These are phyloP conservation scores for Nycticorax nycticorax DNA, from an alignment of 2,113 vertebrate genomes.

Conservation along the genomic window DNA sequence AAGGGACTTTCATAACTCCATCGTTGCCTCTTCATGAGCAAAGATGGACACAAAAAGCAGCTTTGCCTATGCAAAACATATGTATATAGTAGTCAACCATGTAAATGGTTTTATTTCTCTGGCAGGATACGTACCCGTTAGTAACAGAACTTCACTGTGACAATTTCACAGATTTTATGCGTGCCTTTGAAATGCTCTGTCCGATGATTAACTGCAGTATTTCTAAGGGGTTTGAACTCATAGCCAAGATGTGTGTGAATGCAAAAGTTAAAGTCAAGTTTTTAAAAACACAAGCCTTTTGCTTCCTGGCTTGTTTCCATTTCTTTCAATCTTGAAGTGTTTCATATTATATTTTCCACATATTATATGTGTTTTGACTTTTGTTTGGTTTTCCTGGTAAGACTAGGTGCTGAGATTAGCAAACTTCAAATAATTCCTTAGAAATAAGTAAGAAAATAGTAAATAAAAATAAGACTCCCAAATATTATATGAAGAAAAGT, in stretches of 20 bases:
- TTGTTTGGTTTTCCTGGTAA: background rate
- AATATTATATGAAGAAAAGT: background rate
- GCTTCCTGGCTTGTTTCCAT: background rate
- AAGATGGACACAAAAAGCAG: background rate
- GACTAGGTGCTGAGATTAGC: background rate
- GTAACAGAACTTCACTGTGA: background rate
- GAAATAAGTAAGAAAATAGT: background rate
- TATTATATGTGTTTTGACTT: background rate
- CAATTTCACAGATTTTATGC: background rate
- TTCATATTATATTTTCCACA: background rate
- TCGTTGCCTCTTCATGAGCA: background rate
- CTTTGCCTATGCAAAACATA: background rate
- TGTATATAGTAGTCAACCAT: background rate
- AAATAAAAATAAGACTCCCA: background rate
- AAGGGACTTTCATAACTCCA: background rate
- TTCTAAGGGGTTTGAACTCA: background rate
- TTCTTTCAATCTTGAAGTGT: background rate
- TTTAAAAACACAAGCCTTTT: background rate
- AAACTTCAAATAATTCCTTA: background rate
- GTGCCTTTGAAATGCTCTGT: background rate
- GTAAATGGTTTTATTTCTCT: background rate
- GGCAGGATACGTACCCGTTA: background rate
- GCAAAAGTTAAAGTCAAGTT: background rate
- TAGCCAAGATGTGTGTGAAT: background rate
- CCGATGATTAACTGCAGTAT: background rate